phyloP scores from a whole-genome alignment of 2,113 vertebrate genomes.

The Spilogale gracilis region DNA sequence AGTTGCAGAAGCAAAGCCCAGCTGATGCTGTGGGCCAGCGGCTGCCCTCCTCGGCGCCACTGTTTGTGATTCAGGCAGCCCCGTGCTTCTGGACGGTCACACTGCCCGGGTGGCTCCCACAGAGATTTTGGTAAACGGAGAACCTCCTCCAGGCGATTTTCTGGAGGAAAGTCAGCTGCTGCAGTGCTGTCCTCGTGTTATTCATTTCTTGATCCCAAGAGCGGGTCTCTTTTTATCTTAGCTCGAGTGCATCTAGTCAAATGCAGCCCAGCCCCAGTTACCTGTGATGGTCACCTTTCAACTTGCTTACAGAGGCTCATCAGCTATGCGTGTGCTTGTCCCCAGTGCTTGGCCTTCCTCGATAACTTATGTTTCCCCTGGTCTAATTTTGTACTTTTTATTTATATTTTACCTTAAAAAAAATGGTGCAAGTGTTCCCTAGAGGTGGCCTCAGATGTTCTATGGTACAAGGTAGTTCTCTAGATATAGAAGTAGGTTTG shows the following conservation, averaged over 20 bases:
- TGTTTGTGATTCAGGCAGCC: fast-evolving
- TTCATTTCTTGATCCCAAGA: background rate
- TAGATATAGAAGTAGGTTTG: constrained; percentile 39
- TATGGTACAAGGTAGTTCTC: background rate
- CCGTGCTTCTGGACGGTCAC: fast-evolving
- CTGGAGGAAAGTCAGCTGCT: background rate
- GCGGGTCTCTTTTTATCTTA: background rate
- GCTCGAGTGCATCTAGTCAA: background rate
- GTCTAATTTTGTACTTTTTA: constrained; percentile 59
- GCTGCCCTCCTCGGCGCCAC: background rate
- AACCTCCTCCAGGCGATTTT: background rate
- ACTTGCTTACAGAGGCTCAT: background rate
- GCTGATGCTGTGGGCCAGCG: fast-evolving
- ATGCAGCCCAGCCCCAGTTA: background rate
- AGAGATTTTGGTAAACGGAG: background rate
- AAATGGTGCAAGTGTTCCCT: background rate
- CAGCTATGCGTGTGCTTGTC: fast-evolving
- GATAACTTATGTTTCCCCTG: constrained; percentile 61
- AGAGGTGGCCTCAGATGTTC: background rate
- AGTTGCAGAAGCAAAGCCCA: fast-evolving
- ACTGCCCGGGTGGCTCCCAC: fast-evolving
- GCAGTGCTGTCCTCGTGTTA: background rate
- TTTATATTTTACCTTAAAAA: constrained; percentile 40
- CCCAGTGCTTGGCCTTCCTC: background rate
- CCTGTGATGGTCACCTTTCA: background rate